phyloP scores from a whole-genome alignment of 2,113 vertebrate species.

The Quiscalus mexicanus region DNA sequence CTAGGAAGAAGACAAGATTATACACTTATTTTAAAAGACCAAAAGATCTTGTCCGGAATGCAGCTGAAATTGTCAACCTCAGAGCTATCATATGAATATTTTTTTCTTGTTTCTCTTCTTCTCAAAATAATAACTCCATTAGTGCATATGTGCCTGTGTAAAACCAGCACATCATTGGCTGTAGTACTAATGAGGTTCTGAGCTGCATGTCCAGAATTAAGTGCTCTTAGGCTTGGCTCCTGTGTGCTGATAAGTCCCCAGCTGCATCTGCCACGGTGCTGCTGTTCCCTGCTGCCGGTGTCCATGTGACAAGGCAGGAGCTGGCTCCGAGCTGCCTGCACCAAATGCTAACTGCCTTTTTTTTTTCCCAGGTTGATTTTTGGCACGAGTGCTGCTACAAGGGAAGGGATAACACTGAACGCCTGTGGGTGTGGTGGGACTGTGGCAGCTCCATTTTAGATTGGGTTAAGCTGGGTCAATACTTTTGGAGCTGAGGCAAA shows the following conservation, averaged over 20 bases:
- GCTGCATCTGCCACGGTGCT: not conserved
- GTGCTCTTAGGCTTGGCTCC: not conserved
- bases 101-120: not conserved
- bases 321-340: conserved; percentile 3
- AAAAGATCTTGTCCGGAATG: not conserved
- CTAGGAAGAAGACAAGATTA: not conserved
- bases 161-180: not conserved
- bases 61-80: not conserved
- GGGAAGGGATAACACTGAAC: not conserved
- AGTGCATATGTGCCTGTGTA: not conserved
- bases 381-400: not conserved
- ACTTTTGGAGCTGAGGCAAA: not conserved
- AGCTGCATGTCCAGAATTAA: not conserved
- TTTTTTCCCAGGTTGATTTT: not conserved
- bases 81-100: not conserved
- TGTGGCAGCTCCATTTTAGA: not conserved
- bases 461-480: conserved; percentile 1
- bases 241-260: not conserved
- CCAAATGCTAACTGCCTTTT: not conserved
- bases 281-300: not conserved
- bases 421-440: conserved; percentile 9
- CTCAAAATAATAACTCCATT: not conserved
- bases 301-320: conserved; percentile 29
- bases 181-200: not conserved
- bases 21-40: not conserved